Evolutionary conservation across 2,113 vertebrate species (phyloP).

Genomic region (Aplodontia rufa): DNA sequence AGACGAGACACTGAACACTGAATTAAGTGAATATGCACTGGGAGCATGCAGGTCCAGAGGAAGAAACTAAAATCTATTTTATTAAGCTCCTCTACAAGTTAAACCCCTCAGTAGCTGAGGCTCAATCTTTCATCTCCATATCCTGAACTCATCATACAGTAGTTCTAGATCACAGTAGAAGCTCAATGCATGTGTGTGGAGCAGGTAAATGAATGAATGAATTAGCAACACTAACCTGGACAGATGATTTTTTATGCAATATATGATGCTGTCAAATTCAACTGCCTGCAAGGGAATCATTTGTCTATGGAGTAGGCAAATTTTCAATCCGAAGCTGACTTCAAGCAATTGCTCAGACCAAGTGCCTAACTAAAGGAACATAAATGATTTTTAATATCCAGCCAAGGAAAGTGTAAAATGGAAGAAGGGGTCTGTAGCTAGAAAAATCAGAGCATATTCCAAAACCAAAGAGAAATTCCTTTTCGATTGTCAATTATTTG

Average conservation of each 20-base stretch:
- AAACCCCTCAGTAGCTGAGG: neutral
- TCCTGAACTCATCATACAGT: neutral
- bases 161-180: constrained; percentile 45
- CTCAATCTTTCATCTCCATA: constrained; percentile 40
- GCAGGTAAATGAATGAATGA: constrained; percentile 55
- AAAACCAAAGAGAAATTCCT: constrained; percentile 69
- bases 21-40: neutral
- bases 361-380: constrained; percentile 64
- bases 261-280: constrained; percentile 74
- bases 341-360: constrained; percentile 71
- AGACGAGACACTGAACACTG: neutral
- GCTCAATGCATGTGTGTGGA: constrained; percentile 24
- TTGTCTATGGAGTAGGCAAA: constrained; percentile 74
- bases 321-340: constrained; percentile 68
- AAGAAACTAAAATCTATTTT: constrained; percentile 33
- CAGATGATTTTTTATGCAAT: constrained; percentile 66
- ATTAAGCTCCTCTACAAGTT: neutral
- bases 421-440: neutral
- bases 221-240: constrained; percentile 50
- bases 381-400: constrained; percentile 72
- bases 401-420: constrained; percentile 40
- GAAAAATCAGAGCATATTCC: constrained; percentile 52
- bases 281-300: constrained; percentile 74
- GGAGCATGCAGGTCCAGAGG: neutral
- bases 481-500: constrained; percentile 66